Conservation (phyloP, 2,113 vertebrate species). For the Syngnathus scovelli region DNA sequence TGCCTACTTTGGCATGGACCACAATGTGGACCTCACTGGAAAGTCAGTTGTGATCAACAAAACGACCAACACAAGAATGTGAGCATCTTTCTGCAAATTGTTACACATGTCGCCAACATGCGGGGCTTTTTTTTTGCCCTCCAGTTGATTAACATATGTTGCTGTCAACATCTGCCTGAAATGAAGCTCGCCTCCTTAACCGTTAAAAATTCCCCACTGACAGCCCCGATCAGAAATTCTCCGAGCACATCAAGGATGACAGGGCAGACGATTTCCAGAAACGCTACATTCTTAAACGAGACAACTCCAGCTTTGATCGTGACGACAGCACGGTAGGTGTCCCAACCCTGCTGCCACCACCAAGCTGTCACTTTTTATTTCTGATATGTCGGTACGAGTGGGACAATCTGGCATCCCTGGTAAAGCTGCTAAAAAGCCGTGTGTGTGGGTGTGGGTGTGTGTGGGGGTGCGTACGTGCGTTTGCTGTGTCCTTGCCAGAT, state of each 20-base stretch:
- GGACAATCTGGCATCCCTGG: slow-evolving; percentile 60
- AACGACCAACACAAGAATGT: slow-evolving; percentile 98
- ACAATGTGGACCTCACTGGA: slow-evolving; percentile 97
- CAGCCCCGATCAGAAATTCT: slow-evolving; percentile 99
- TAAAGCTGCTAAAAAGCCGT: slow-evolving; percentile 46
- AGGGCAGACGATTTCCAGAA: slow-evolving; percentile 96
- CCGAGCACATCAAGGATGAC: slow-evolving; percentile 97
- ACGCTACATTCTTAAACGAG: slow-evolving; percentile 97
- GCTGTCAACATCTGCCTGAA: slow-evolving; percentile 47
- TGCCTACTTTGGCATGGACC: slow-evolving; percentile 97
- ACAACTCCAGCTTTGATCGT: slow-evolving; percentile 96
- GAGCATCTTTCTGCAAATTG: slow-evolving; percentile 48
- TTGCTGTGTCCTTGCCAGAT: slow-evolving; percentile 72
- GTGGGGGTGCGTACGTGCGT: slow-evolving; percentile 1
- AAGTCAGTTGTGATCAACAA: slow-evolving; percentile 98
- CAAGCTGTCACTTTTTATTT: slow-evolving; percentile 63
- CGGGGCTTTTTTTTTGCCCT: neutral
- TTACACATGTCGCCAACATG: neutral
- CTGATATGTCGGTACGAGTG: slow-evolving; percentile 58
- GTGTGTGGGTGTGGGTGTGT: slow-evolving; percentile 13
- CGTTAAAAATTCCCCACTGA: slow-evolving; percentile 29
- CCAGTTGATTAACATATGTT: slow-evolving; percentile 32
- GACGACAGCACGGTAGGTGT: slow-evolving; percentile 88
- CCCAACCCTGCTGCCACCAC: slow-evolving; percentile 7
- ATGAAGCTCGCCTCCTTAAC: slow-evolving; percentile 42